phyloP scores from a whole-genome alignment of 2,113 vertebrate species.

The Elanoides forficatus region DNA sequence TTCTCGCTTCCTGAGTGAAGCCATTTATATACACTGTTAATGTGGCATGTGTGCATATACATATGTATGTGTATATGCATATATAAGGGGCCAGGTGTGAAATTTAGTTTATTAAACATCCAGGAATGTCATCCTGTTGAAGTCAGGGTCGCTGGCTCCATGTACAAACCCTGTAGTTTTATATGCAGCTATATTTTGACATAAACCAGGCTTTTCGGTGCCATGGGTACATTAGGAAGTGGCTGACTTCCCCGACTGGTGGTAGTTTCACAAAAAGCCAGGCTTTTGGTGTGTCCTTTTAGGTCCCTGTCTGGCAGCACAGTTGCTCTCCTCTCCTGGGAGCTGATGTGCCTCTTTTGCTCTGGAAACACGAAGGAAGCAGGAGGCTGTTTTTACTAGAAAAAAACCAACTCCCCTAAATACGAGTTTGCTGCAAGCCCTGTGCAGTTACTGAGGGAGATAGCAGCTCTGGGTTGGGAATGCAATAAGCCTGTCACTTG shows the following conservation, averaged over 20 bases:
- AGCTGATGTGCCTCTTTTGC: no score
- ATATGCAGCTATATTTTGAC: not conserved
- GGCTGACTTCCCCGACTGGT: not conserved
- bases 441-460: not conserved
- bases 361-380: not conserved
- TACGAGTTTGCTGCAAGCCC: rapidly evolving
- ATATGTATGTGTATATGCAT: no score
- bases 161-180: not conserved
- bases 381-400: not conserved
- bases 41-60: rapidly evolving
- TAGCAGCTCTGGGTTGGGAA: not conserved
- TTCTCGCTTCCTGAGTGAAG: not conserved
- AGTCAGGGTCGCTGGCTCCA: not conserved
- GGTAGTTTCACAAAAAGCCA: not conserved
- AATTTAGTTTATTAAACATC: not conserved
- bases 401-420: not conserved
- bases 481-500: not conserved
- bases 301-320: not conserved
- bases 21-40: no score
- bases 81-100: not conserved
- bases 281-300: not conserved
- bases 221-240: rapidly evolving
- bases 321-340: not conserved
- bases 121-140: not conserved
- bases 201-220: not conserved